phyloP scores from a whole-genome alignment of 2,797 vertebrate species.

The Apogon talboti region DNA sequence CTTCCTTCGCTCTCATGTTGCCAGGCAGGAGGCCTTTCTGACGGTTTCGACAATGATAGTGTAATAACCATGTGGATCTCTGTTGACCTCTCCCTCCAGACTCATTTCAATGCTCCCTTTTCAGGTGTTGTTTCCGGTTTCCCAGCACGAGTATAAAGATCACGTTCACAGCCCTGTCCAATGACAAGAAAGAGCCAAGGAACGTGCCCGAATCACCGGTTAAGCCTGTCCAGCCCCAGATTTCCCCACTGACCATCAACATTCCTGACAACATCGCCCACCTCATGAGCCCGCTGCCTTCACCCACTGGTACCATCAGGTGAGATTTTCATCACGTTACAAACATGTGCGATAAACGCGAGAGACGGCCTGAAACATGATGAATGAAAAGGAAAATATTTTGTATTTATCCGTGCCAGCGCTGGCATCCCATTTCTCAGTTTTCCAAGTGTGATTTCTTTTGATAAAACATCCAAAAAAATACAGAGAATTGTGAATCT shows the following conservation, averaged over 20 bases:
- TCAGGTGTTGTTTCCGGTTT: constrained; percentile 97
- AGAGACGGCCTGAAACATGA: constrained; percentile 27
- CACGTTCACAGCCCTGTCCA: constrained; percentile 94
- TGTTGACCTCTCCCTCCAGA: too few species aligned
- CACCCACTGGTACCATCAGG: constrained; percentile 98
- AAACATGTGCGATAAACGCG: too few species aligned
- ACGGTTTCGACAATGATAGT: neutral
- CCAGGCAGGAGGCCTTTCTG: constrained; percentile 27
- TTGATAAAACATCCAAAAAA: too few species aligned
- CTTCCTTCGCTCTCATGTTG: constrained; percentile 35
- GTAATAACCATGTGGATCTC: neutral
- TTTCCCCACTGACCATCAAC: constrained; percentile 97
- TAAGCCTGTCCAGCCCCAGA: constrained; percentile 94
- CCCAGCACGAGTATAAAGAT: constrained; percentile 99
- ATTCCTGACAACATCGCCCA: constrained; percentile 98
- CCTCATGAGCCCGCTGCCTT: constrained; percentile 96
- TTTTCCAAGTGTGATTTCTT: too few species aligned
- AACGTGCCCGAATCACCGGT: constrained; percentile 93
- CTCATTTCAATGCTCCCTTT: neutral
- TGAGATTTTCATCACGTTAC: too few species aligned
- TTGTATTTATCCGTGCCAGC: too few species aligned
- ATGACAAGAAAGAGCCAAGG: constrained; percentile 88
- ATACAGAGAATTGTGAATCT: too few species aligned
- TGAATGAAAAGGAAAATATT: too few species aligned
- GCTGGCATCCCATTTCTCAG: too few species aligned